A percentile compares a stretch with the other conserved stretches of the same genome.
phyloP scores from a whole-genome alignment of 2,888 invertebrate species.

The Lymantria monacha region DNA sequence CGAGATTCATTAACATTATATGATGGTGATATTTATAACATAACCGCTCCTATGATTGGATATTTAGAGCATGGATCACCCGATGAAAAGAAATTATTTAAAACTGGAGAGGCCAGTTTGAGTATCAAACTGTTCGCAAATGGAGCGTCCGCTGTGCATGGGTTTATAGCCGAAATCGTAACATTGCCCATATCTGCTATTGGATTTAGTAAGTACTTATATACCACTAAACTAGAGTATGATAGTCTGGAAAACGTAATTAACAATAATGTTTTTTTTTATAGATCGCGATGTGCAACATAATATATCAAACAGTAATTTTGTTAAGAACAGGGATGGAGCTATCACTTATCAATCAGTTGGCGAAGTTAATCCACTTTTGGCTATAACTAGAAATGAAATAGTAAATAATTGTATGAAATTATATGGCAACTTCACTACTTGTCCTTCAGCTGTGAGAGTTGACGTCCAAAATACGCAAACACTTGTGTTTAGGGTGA shows the following conservation, averaged over 20 bases:
- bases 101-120: conserved; percentile 89
- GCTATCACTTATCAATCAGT: conserved; percentile 94
- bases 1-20: conserved; percentile 93
- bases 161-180: conserved; percentile 98
- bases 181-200: conserved; percentile 96
- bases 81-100: conserved; percentile 88
- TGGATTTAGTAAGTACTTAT: conserved; percentile 88
- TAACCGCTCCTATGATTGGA: conserved; percentile 87
- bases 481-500: conserved; percentile 91
- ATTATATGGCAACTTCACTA: conserved; percentile 96
- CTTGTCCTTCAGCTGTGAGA: conserved; percentile 91
- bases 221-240: not conserved
- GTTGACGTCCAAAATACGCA: conserved; percentile 97
- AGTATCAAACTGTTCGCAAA: conserved; percentile 96
- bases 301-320: conserved; percentile 91
- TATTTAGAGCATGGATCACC: conserved; percentile 87
- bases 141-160: conserved; percentile 95
- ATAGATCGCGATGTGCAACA: conserved; percentile 95
- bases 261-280: conserved; percentile 26
- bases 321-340: conserved; percentile 92
- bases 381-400: conserved; percentile 93
- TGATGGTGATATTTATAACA: conserved; percentile 96
- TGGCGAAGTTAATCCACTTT: conserved; percentile 96
- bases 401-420: conserved; percentile 93
- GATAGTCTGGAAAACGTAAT: not conserved